Base-by-base conservation (phyloP, 2,113 vertebrate genomes). In the Leptosomus discolor region DNA sequence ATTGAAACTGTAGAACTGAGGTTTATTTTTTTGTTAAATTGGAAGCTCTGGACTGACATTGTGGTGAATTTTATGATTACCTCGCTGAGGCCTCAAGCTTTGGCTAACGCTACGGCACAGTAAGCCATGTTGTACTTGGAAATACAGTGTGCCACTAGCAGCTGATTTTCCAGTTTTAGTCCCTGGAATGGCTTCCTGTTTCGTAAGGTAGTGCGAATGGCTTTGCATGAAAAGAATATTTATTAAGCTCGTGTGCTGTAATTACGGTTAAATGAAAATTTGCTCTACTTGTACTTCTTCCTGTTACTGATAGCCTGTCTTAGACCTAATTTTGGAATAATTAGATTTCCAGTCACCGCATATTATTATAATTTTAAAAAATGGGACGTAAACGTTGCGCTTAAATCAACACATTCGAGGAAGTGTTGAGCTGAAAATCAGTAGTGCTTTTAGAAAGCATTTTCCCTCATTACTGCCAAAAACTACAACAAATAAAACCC, bases 111-210 rank as follows among this genome's bases (percentile, higher is more conserved):
- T 64, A 0, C 51, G 41, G 90, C 36, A 81, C 75, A 88, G 71
- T 93, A 43, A 95, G 90, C 82, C 30, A 7, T 93, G 90, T 92
- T 93, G 64, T 92, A n/a, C 76, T 95, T 97, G 88, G 95, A 97
- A 93, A 39, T 77, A 43, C 51, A 67, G 9, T 39, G 3, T 96
- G 58, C 86, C 68, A 86, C 86, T 80, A 74, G 76, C 87, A 89
- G 86, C 77, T 96, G 9, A 88, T 92, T 95, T 96, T 96, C 88
- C 95, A 91, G 64, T 74, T 58, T 78, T 60, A 87, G 34, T 86
- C 30, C 57, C 41, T 96, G 86, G 83, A 81, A 97, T 73, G 30
- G 64, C 36, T 81, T 88, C 19, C 7, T 82, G 15, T 73, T 96
- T 93, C 56, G 12, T 89, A 60, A 81, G 26, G 34, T 56, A 29